A percentile compares a stretch with the other conserved stretches of the same genome.
Evolutionary conservation across 53 echinoderm and acorn worm genomes (phyloP).

Genomic region (Pentamera pediparva): DNA sequence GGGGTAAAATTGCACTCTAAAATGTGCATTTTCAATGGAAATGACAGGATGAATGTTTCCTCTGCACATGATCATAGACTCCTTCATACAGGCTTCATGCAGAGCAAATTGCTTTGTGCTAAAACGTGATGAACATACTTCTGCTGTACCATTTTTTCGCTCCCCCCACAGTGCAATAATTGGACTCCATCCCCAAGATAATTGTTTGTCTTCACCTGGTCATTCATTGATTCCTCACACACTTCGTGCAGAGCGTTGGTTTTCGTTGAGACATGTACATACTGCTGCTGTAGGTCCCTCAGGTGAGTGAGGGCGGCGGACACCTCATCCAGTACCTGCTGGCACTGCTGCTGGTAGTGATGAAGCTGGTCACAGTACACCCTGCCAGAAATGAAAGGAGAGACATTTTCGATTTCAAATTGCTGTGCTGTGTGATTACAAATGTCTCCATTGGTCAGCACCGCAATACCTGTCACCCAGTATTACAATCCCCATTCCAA

Average conservation of each 20-base stretch:
- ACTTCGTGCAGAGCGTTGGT: constrained; percentile 95
- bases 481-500: too few relatives aligned
- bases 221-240: constrained; percentile 82
- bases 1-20: too few relatives aligned
- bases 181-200: background rate
- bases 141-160: too few relatives aligned
- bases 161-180: background rate
- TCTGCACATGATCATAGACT: too few relatives aligned
- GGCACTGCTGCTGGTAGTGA: constrained; percentile 87
- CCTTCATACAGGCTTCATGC: too few relatives aligned
- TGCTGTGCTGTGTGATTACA: background rate
- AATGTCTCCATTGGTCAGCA: background rate
- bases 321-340: constrained; percentile 91
- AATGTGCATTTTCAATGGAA: too few relatives aligned
- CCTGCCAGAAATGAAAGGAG: constrained; percentile 11
- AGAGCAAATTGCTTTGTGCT: too few relatives aligned
- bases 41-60: too few relatives aligned
- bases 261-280: constrained; percentile 86
- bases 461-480: too few relatives aligned
- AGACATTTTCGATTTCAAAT: background rate
- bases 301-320: constrained; percentile 78
- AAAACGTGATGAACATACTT: too few relatives aligned
- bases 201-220: constrained; percentile 57
- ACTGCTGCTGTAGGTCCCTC: constrained; percentile 79
- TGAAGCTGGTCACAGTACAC: constrained; percentile 89